Percentiles rank a stretch among this genome's conserved stretches.
These are phyloP conservation scores for Heliconius ethilla DNA, from an alignment of 2,888 invertebrate species.

Conservation along the genomic window DNA sequence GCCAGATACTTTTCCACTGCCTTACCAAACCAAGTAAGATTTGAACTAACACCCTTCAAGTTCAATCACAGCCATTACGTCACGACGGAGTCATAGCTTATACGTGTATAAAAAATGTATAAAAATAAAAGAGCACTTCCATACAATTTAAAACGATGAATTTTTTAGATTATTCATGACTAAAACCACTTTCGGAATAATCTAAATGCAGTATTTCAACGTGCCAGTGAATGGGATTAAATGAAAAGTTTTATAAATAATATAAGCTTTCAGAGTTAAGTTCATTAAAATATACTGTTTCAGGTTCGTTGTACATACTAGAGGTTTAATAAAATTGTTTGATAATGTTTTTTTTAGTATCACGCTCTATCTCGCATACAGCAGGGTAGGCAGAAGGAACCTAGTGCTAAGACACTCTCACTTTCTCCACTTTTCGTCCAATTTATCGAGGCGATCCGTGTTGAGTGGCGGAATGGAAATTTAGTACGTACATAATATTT, in stretches of 20 bases:
- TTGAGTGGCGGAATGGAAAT: too few species aligned
- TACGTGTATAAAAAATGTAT: slow-evolving; percentile 7
- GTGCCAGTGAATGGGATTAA: slow-evolving; percentile 21
- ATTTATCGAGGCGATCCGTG: too few species aligned
- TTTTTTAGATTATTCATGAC: slow-evolving; percentile 17
- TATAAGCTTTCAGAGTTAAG: slow-evolving; percentile 12
- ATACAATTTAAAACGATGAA: slow-evolving; percentile 19
- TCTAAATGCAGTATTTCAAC: slow-evolving; percentile 21
- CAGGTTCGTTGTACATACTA: neutral
- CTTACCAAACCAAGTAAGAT: neutral
- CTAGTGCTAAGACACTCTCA: neutral
- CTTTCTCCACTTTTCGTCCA: neutral
- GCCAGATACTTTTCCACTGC: neutral
- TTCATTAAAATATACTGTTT: slow-evolving; percentile 20
- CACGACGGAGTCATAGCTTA: too few species aligned
- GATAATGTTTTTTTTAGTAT: neutral
- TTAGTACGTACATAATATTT: neutral
- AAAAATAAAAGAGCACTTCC: slow-evolving; percentile 6
- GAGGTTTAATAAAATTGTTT: neutral
- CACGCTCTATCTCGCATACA: too few species aligned
- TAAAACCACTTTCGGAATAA: slow-evolving; percentile 17
- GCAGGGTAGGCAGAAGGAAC: too few species aligned
- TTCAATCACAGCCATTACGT: neutral
- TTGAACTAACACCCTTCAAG: neutral
- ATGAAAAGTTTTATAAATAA: slow-evolving; percentile 16